Base-by-base conservation (phyloP, 2,797 vertebrate genomes). In the Tauraco hartlaubi region DNA sequence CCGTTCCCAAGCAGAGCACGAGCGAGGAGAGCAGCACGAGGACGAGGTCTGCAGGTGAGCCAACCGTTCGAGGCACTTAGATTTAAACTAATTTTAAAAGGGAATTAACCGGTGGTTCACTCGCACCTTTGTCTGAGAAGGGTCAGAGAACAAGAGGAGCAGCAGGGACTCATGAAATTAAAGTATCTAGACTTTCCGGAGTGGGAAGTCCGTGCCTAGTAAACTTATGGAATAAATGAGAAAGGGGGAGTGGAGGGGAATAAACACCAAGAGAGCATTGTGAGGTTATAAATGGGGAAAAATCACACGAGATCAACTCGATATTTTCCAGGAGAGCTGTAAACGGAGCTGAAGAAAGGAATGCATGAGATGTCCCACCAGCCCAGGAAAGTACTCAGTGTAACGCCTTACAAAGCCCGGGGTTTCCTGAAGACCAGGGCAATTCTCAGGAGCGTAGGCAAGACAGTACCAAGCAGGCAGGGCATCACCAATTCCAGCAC, bases 171-270 rank as follows among this genome's bases (percentile, higher is more conserved):
- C 29, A 48, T 15, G 31, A 75, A 95, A 93, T 59, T 21, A 1
- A 84, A 88, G 29, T 11, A 43, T 55, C 76, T 15, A 4, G 39
- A 18, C 55, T 66, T 88, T 20, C 6, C 4, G 4, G n/a, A 51
- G 33, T 16, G 12, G 35, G 61, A 58, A 76, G 39, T 25, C 39
- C 0, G 0, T 28, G 29, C 61, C 39, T 61, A 15, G 41, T 54
- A 72, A 78, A 43, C 28, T 78, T 41, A 22, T 12, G n/a, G 55
- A 59, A 68, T 26, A 81, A 55, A 80, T 33, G 26, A 7, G 41
- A 44, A 52, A 74, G 11, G 22, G 12, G 7, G 9, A 35, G 4
- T 2, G 5, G 8, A 17, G 9, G 11, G n/a, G 23, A 28, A 41
- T 14, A 71, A 78, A 44, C 11, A 28, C 6, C 9, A 31, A 46